These are phyloP conservation scores for Junonia oenone DNA, from an alignment of 2,888 invertebrate genomes.

Conservation along the genomic window DNA sequence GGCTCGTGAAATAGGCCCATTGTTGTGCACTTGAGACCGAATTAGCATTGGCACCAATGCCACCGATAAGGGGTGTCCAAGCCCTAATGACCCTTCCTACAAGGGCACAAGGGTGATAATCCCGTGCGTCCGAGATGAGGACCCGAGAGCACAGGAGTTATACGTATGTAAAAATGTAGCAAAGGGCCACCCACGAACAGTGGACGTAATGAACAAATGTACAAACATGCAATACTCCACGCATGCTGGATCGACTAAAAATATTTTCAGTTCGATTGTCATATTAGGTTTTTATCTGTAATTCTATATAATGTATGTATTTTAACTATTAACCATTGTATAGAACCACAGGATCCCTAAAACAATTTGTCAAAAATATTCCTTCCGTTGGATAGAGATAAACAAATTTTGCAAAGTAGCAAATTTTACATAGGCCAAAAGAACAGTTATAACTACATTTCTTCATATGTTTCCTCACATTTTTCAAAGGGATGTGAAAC, in stretches of 20 bases:
- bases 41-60: constrained; percentile 11
- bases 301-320: too few species aligned
- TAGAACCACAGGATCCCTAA: too few species aligned
- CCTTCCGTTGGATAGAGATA: too few species aligned
- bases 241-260: constrained; percentile 6
- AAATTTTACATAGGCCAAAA: too few species aligned
- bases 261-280: neutral
- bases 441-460: too few species aligned
- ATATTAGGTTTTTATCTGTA: neutral
- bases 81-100: neutral
- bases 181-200: constrained; percentile 62
- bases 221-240: constrained; percentile 14
- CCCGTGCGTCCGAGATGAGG: neutral
- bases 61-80: constrained; percentile 13
- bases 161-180: constrained; percentile 53
- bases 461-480: too few species aligned
- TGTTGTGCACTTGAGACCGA: constrained; percentile 18
- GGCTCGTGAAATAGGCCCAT: constrained; percentile 26
- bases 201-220: constrained; percentile 24
- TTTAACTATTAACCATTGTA: too few species aligned
- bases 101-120: neutral
- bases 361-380: too few species aligned
- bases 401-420: too few species aligned
- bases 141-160: constrained; percentile 8
- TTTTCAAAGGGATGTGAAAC: too few species aligned